Evolutionary conservation across 2,797 vertebrate genomes (phyloP).

Genomic region (Otolemur crassicaudatus): DNA sequence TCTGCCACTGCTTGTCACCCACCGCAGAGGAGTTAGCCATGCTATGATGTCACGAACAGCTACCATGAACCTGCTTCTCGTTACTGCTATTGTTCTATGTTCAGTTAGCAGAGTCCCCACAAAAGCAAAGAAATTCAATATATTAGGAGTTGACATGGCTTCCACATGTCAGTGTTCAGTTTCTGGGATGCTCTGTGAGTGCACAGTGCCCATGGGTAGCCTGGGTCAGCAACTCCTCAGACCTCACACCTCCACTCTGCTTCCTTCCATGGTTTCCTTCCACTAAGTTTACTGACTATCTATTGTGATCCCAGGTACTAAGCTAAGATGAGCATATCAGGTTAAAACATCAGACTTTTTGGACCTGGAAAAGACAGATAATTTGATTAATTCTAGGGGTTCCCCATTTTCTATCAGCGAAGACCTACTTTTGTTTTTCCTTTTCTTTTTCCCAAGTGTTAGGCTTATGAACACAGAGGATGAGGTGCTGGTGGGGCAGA

Average conservation of each 20-base stretch:
- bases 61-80: background rate
- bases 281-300: no score
- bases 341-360: background rate
- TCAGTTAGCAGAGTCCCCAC: background rate
- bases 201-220: accelerated
- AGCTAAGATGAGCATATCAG: no score
- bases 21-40: background rate
- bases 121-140: background rate
- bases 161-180: accelerated
- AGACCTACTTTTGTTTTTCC: background rate
- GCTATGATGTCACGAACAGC: background rate
- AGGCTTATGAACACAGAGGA: background rate
- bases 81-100: accelerated
- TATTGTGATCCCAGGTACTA: accelerated
- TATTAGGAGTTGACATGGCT: background rate
- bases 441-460: background rate
- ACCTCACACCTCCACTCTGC: no score
- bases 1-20: background rate
- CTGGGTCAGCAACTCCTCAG: background rate
- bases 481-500: background rate
- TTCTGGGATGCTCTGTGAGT: background rate
- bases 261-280: background rate
- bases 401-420: background rate
- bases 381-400: no score
- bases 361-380: background rate